Percentiles rank a stretch among this genome's conserved stretches.
Conservation (phyloP, 2,888 invertebrate genomes). For the Adela reaumurella region DNA sequence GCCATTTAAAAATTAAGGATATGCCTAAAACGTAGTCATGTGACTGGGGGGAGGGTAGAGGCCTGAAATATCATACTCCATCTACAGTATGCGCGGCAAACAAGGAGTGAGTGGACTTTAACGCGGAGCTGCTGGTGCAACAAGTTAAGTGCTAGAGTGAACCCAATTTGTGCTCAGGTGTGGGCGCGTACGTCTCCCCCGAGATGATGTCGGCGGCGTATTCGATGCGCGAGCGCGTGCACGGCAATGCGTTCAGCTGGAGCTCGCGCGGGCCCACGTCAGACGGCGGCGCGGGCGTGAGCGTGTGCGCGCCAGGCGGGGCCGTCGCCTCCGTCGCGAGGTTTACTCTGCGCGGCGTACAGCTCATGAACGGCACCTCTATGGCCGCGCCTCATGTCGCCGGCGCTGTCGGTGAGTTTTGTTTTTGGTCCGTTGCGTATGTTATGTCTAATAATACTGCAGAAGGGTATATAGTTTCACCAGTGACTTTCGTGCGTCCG, state of each 20-base stretch:
- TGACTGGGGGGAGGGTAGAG: too few relatives aligned
- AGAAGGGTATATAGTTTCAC: too few relatives aligned
- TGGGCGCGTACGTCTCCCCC: conserved; percentile 95
- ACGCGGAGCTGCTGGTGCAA: too few relatives aligned
- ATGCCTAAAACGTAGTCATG: too few relatives aligned
- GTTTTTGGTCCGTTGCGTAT: neutral
- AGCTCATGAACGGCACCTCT: conserved; percentile 96
- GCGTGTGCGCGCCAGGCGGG: conserved; percentile 91
- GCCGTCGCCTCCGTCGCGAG: conserved; percentile 90
- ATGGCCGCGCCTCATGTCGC: conserved; percentile 98
- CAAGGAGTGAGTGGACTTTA: too few relatives aligned
- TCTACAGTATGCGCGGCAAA: too few relatives aligned
- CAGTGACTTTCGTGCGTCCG: too few relatives aligned
- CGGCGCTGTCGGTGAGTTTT: conserved; percentile 72
- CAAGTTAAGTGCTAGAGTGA: too few relatives aligned
- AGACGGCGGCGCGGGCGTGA: conserved; percentile 87
- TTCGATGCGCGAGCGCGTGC: conserved; percentile 78
- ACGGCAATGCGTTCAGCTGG: conserved; percentile 89
- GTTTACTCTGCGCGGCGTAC: conserved; percentile 80
- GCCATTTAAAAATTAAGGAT: too few relatives aligned
- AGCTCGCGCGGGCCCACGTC: conserved; percentile 82
- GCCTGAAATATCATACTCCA: too few relatives aligned
- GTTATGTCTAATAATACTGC: too few relatives aligned
- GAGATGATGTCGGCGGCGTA: conserved; percentile 98
- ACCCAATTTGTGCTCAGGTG: conserved; percentile 60